These are phyloP conservation scores for Tetramorium bicarinatum DNA, from an alignment of 2,888 invertebrate species.

Conservation along the genomic window DNA sequence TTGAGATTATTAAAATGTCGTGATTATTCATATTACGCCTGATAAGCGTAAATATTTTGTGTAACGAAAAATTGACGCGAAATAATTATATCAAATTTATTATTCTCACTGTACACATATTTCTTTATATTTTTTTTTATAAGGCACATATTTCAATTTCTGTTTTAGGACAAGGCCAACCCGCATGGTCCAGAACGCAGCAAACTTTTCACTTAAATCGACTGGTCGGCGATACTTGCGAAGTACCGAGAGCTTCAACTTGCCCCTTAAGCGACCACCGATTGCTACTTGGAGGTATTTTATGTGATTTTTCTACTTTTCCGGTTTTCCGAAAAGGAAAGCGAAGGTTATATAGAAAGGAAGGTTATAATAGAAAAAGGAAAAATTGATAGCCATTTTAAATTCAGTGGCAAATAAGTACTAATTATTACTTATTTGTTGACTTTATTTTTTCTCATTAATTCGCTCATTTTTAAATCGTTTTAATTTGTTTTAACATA, in stretches of 20 bases:
- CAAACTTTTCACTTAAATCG: slow-evolving; percentile 74
- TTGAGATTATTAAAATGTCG: not conserved
- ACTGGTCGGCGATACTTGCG: slow-evolving; percentile 38
- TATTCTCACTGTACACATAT: not conserved
- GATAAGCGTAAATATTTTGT: not conserved
- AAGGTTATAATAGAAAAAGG: too few species aligned
- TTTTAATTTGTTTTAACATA: not conserved
- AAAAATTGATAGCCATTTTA: not conserved
- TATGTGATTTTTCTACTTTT: slow-evolving; percentile 1
- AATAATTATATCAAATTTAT: not conserved
- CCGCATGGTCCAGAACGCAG: slow-evolving; percentile 59
- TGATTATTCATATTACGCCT: not conserved
- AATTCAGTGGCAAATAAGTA: not conserved
- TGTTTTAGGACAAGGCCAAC: not conserved
- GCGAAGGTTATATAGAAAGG: not conserved
- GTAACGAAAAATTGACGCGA: not conserved
- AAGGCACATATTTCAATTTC: not conserved
- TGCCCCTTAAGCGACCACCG: slow-evolving; percentile 1
- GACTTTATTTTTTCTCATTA: not conserved
- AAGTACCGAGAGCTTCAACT: slow-evolving; percentile 33
- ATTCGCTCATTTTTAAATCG: not conserved
- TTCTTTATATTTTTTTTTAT: not conserved
- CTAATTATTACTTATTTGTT: not conserved
- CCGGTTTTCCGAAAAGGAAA: not conserved
- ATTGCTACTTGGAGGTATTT: not conserved